Evolutionary conservation across 2,888 invertebrate genomes (phyloP).

Genomic region (Yponomeuta sedellus): DNA sequence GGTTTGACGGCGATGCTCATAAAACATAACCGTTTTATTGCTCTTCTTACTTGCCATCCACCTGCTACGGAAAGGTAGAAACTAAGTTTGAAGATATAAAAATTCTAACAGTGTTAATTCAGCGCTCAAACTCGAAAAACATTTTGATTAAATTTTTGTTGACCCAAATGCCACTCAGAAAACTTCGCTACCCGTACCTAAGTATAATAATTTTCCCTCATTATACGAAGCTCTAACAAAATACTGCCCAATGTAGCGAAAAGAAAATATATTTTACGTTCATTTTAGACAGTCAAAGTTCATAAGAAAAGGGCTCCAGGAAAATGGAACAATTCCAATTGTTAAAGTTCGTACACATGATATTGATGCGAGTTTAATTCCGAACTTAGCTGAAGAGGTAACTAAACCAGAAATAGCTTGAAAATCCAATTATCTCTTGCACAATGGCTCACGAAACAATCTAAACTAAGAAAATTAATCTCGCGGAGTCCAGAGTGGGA

Average conservation of each 20-base stretch:
- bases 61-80: slow-evolving; percentile 32
- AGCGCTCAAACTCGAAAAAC: slow-evolving; percentile 23
- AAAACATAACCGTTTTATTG: slow-evolving; percentile 60
- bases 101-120: slow-evolving; percentile 33
- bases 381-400: slow-evolving; percentile 52
- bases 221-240: not conserved
- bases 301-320: not conserved
- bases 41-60: slow-evolving; percentile 30
- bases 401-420: slow-evolving; percentile 69
- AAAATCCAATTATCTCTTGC: slow-evolving; percentile 75
- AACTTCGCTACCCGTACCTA: not conserved
- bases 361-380: slow-evolving; percentile 39
- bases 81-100: slow-evolving; percentile 28
- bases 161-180: slow-evolving; percentile 5
- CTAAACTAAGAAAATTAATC: slow-evolving; percentile 77
- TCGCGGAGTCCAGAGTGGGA: slow-evolving; percentile 67
- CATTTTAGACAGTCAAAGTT: not conserved
- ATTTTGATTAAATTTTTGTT: slow-evolving; percentile 11
- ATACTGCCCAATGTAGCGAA: not conserved
- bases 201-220: not conserved
- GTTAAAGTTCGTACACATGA: slow-evolving; percentile 16
- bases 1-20: slow-evolving; percentile 54
- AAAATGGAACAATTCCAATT: not conserved
- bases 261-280: not conserved
- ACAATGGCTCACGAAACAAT: slow-evolving; percentile 77